Evolutionary conservation across 2,888 invertebrate species (phyloP).

Genomic region (Agrochola circellaris): DNA sequence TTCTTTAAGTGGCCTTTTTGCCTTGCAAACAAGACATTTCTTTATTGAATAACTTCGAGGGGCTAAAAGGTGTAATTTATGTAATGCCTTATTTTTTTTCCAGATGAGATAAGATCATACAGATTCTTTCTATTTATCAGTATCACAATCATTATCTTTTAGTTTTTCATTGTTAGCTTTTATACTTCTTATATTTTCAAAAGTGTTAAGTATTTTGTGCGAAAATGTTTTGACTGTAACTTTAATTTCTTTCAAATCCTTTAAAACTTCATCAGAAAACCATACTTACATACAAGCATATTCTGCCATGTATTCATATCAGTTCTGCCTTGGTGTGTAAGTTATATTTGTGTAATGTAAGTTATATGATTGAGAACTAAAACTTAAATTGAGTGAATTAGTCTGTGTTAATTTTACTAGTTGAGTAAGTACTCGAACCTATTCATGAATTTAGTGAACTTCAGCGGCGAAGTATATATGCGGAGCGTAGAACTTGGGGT

Average conservation of each 20-base stretch:
- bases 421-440: slow-evolving; percentile 44
- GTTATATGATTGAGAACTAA: background rate
- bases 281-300: background rate
- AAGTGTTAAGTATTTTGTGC: background rate
- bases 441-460: slow-evolving; percentile 59
- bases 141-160: background rate
- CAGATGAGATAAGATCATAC: slow-evolving; percentile 1
- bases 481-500: slow-evolving; percentile 43
- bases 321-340: slow-evolving; percentile 6
- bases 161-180: background rate
- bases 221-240: too few relatives aligned
- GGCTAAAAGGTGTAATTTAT: slow-evolving; percentile 53
- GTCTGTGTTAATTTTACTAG: slow-evolving; percentile 53
- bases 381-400: slow-evolving; percentile 34
- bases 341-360: background rate
- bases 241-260: background rate
- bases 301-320: background rate
- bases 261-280: background rate
- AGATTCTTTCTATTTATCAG: background rate
- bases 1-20: slow-evolving; percentile 56
- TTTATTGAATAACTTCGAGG: slow-evolving; percentile 64
- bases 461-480: slow-evolving; percentile 36
- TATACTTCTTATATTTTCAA: background rate
- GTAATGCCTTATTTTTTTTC: slow-evolving; percentile 27
- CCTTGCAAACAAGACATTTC: slow-evolving; percentile 57